Conservation (phyloP, 2,888 invertebrate species). For the Drepana falcataria region DNA sequence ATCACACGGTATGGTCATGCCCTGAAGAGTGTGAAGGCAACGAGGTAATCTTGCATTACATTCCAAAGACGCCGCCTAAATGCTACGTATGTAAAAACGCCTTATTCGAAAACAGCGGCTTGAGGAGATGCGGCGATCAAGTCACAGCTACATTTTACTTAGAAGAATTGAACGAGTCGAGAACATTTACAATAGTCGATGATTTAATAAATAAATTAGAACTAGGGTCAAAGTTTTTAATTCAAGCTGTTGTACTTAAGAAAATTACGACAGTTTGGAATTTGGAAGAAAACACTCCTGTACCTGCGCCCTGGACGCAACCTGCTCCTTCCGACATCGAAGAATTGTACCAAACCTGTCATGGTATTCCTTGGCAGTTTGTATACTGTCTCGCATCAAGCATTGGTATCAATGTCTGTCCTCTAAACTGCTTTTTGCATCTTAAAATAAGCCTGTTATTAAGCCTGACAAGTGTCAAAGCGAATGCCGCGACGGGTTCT, state of each 20-base stretch:
- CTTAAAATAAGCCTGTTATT: slow-evolving; percentile 59
- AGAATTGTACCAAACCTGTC: slow-evolving; percentile 44
- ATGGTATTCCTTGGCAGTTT: slow-evolving; percentile 58
- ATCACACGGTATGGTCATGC: slow-evolving; percentile 67
- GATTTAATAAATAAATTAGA: slow-evolving; percentile 49
- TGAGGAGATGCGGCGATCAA: slow-evolving; percentile 61
- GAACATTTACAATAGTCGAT: slow-evolving; percentile 43
- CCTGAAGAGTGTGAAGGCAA: slow-evolving; percentile 68
- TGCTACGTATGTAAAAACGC: slow-evolving; percentile 53
- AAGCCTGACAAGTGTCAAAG: slow-evolving; percentile 61
- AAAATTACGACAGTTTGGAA: slow-evolving; percentile 46
- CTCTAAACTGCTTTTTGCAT: slow-evolving; percentile 62
- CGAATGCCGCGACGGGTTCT: slow-evolving; percentile 39
- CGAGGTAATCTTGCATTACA: slow-evolving; percentile 54
- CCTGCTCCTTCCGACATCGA: slow-evolving; percentile 43
- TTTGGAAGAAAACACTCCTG: slow-evolving; percentile 37
- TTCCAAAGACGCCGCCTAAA: slow-evolving; percentile 59
- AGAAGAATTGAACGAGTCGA: slow-evolving; percentile 29
- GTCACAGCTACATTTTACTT: slow-evolving; percentile 47
- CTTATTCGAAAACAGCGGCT: slow-evolving; percentile 60
- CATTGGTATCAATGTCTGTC: slow-evolving; percentile 54
- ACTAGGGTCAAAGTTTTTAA: slow-evolving; percentile 41
- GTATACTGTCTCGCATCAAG: slow-evolving; percentile 63
- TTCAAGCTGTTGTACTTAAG: slow-evolving; percentile 44
- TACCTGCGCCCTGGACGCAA: slow-evolving; percentile 38